Percentiles rank a stretch among this genome's conserved stretches.
These are phyloP conservation scores for Manis javanica DNA, from an alignment of 2,797 vertebrate genomes.

Conservation along the genomic window DNA sequence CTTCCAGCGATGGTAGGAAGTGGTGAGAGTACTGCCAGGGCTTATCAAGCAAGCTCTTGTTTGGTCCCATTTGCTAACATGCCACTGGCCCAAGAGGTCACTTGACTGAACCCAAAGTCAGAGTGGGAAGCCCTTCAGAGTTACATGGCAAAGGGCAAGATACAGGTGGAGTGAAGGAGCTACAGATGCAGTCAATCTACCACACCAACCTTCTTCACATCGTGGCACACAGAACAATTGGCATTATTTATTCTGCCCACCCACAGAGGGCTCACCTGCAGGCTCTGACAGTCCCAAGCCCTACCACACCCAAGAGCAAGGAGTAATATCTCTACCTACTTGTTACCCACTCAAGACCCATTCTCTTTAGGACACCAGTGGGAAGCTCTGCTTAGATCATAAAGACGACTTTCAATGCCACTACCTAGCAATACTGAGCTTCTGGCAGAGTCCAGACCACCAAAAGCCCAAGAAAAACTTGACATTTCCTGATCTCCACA, in stretches of 20 bases:
- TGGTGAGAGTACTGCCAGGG: fast-evolving
- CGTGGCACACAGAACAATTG: neutral
- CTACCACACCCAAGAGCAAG: neutral
- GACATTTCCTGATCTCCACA: neutral
- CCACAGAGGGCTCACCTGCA: fast-evolving
- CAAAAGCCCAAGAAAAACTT: neutral
- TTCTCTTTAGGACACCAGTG: neutral
- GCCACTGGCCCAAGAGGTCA: neutral
- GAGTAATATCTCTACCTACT: neutral
- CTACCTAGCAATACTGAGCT: neutral
- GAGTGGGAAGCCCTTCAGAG: neutral
- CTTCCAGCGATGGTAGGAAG: fast-evolving
- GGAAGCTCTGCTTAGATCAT: neutral
- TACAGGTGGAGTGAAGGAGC: no score
- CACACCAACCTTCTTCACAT: fast-evolving
- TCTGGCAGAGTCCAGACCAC: neutral
- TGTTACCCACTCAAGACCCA: neutral
- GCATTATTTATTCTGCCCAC: neutral
- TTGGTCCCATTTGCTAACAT: neutral
- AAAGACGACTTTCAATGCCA: neutral
- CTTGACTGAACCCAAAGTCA: neutral
- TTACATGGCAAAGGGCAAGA: neutral
- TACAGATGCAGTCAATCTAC: fast-evolving
- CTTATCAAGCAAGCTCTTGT: neutral
- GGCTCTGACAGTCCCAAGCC: neutral